phyloP scores from a whole-genome alignment of 2,797 vertebrate genomes.

The Peromyscus aztecus region DNA sequence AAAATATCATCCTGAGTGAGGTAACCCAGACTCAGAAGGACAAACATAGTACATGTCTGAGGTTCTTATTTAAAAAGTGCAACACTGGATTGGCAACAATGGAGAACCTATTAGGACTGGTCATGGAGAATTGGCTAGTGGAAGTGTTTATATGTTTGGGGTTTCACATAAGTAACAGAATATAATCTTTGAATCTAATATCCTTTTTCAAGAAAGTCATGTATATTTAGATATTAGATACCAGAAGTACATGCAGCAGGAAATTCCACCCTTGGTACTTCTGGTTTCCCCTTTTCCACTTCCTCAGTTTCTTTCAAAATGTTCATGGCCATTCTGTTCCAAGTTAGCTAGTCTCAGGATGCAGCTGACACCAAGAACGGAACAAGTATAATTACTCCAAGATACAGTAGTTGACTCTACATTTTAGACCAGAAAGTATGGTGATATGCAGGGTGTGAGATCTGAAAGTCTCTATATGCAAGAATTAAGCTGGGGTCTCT shows the following conservation, averaged over 20 bases:
- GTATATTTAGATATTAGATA: neutral
- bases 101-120: neutral
- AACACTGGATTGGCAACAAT: neutral
- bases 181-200: neutral
- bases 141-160: neutral
- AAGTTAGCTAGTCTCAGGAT: neutral
- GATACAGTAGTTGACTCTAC: neutral
- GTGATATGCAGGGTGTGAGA: neutral
- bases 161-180: neutral
- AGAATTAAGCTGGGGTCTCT: neutral
- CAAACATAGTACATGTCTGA: neutral
- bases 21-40: too few species aligned
- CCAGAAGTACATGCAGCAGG: neutral
- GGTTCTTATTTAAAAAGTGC: neutral
- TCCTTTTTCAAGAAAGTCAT: neutral
- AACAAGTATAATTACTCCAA: neutral
- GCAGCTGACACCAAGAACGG: neutral
- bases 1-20: too few species aligned
- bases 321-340: neutral
- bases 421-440: neutral
- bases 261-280: neutral
- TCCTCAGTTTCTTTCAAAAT: conserved; percentile 9
- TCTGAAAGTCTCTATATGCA: neutral
- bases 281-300: neutral
- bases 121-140: neutral